These are phyloP conservation scores for Metacarcinus magister DNA, from an alignment of 2,888 invertebrate species.

Conservation along the genomic window DNA sequence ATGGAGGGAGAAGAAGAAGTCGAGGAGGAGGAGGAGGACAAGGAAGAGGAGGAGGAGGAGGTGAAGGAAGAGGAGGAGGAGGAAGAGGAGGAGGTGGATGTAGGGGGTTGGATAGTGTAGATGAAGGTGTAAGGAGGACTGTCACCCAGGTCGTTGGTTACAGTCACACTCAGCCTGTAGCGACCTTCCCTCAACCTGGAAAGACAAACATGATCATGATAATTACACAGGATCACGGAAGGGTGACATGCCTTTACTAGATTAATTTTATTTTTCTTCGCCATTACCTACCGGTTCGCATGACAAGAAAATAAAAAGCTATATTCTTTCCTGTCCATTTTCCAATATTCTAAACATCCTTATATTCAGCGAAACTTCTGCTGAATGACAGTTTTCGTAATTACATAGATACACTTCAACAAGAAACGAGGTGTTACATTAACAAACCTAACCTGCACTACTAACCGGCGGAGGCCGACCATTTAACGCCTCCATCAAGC, in stretches of 20 bases:
- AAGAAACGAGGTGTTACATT: too few species aligned
- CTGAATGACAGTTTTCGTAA: too few species aligned
- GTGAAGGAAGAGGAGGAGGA: background rate
- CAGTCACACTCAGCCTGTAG: background rate
- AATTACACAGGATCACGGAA: background rate
- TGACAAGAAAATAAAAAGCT: too few species aligned
- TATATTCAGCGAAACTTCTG: too few species aligned
- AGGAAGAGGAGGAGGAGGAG: background rate
- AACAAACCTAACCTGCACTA: too few species aligned
- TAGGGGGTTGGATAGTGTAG: background rate
- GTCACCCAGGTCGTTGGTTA: background rate
- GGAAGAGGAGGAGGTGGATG: background rate
- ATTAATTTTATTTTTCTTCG: background rate
- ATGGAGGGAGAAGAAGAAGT: background rate
- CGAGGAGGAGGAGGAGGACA: too few species aligned
- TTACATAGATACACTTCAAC: too few species aligned
- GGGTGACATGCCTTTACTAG: background rate
- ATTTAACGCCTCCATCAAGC: too few species aligned
- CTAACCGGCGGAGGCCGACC: too few species aligned
- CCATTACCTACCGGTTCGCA: background rate
- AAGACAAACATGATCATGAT: background rate
- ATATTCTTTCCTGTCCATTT: too few species aligned
- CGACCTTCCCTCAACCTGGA: background rate
- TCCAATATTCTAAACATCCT: too few species aligned
- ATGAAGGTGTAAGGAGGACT: slow-evolving; percentile 22